Evolutionary conservation across 1,140 invertebrate genomes (phyloP).

Genomic region (Fopius arisanus): DNA sequence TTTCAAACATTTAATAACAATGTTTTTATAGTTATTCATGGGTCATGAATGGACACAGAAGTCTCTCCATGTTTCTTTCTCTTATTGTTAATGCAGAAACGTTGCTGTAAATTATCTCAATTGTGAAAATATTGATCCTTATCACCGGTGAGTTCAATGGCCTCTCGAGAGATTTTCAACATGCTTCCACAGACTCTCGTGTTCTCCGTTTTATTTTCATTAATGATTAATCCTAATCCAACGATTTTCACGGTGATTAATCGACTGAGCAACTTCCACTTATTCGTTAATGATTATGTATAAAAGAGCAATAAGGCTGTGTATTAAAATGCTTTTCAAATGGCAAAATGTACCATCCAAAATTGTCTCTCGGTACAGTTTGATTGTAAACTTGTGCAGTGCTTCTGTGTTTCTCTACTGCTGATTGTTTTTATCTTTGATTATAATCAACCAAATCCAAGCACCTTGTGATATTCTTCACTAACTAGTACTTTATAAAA

Average conservation of each 20-base stretch:
- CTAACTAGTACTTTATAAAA: background rate
- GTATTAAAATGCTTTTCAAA: slow-evolving; percentile 7
- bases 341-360: background rate
- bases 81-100: background rate
- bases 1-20: background rate
- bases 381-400: background rate
- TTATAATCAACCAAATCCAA: background rate
- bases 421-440: background rate
- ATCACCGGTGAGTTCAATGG: background rate
- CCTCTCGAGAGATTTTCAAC: slow-evolving; percentile 13
- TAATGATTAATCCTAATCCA: background rate
- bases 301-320: slow-evolving; percentile 1
- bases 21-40: slow-evolving; percentile 17
- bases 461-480: background rate
- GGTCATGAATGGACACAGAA: slow-evolving; percentile 10
- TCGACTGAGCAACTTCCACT: slow-evolving; percentile 24
- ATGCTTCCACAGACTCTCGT: slow-evolving; percentile 1
- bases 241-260: background rate
- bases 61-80: background rate
- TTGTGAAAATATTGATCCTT: slow-evolving; percentile 7
- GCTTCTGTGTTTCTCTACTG: background rate
- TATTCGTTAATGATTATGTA: slow-evolving; percentile 17
- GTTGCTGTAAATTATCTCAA: background rate
- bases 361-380: background rate
- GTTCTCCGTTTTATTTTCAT: background rate